Evolutionary conservation across 2,888 invertebrate species (phyloP), one percentile per base, ranked within the genome.

Genomic region (Mythimna vitellina): DNA sequence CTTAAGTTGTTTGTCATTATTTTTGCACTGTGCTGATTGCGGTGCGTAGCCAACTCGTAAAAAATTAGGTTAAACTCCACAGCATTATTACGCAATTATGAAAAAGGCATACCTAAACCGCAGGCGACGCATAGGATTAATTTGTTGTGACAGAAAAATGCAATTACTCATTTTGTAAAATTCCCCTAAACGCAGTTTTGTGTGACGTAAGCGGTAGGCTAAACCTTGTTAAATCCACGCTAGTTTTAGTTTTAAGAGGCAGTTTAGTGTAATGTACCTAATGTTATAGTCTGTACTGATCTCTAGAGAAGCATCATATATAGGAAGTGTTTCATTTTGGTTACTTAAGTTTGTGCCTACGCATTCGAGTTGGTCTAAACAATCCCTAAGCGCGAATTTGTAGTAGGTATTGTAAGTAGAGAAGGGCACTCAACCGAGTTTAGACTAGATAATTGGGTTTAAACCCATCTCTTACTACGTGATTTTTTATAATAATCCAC

Each of bases 221-320:
- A 17, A 29, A 51, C 32, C 38, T 63, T 54, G 62, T 78, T 71
- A 46, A 72, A 72, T 65, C 38, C 46, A 42, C 12, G 22, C 56
- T 53, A 42, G 64, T 61, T 75, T 56, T 38, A 22, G 70, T 32
- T 71, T 77, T 60, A 70, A 46, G 49, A 46, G 53, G 61, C 32
- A 76, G 32, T 78, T 56, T 65, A 65, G 65, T 35, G 42, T 72
- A 78, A 77, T 78, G 61, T n/a, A n/a, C n/a, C n/a, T 65, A 65
- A 71, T 78, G 29, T 60, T 54, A 51, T 46, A 61, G 57, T 70
- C 46, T 70, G 62, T 70, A 70, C 71, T 65, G 64, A 71, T 78
- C 76, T 51, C 72, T 20, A 6, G 72, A 69, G 62, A 46, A 22
- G 51, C 25, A 12, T 65, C 35, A 32, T 77, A 76, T 58, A 63